Evolutionary conservation across 2,113 vertebrate genomes (phyloP), one percentile per base, ranked within the genome.

Genomic region (Lynx canadensis): DNA sequence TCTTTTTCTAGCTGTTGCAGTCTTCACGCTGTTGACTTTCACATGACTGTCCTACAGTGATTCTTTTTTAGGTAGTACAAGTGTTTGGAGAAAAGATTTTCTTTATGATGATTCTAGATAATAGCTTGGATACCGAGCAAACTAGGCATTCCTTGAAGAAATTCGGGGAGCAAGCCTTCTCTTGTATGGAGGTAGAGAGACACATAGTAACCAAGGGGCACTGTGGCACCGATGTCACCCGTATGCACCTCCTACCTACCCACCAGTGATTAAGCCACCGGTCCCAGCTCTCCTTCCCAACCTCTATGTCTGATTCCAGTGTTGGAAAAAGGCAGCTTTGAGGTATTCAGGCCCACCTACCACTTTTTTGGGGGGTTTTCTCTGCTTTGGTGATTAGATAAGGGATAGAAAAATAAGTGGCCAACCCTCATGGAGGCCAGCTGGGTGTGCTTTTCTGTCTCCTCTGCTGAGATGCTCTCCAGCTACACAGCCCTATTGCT

Each of bases 191-290:
- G 80, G 21, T 16, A 29, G 29, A 89, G 79, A 85, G 4, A 36
- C 41, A n/a, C 1, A 18, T 63, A 71, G 33, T 36, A 27, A 55
- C 48, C 50, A 5, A 4, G 15, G 50, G 65, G 7, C 21, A 1
- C 19, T 7, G 66, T 76, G 79, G 65, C 57, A 48, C 60, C 29
- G 27, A 18, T 36, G 63, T 31, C 50, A 15, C 63, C 29, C 74
- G 3, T 7, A 11, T 6, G 69, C 5, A 73, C 79, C 60, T 13
- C 45, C 25, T 29, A 11, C 36, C 41, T 12, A 0, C 52, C 38
- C 0, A 11, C 60, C 29, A 18, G 9, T 36, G 25, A 29, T 8
- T 16, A 36, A 63, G 38, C 18, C 0, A 0, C 38, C 13, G 3
- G 29, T 48, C 5, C 79, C 60, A 66, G 16, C 14, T 8, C 36